phyloP scores from a whole-genome alignment of 2,797 vertebrate species.

The Morelia viridis region DNA sequence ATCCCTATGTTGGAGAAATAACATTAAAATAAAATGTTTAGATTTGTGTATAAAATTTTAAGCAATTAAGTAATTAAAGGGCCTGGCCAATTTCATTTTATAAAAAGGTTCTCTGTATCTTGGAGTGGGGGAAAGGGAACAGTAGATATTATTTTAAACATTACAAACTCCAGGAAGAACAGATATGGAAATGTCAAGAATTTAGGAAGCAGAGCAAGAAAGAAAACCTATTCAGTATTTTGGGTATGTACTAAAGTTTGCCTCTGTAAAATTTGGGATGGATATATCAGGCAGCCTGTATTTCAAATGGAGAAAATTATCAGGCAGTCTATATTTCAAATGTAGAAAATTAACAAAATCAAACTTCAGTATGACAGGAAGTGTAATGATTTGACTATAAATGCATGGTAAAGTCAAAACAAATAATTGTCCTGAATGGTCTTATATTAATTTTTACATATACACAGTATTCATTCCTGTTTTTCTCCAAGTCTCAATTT shows the following conservation, averaged over 20 bases:
- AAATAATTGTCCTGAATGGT: not conserved
- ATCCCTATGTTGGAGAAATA: not conserved
- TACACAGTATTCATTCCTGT: constrained; percentile 1
- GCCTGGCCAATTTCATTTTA: not conserved
- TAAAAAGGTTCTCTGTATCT: not conserved
- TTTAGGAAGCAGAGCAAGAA: not conserved
- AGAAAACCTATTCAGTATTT: not conserved
- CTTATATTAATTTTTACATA: constrained; percentile 7
- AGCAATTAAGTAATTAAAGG: not conserved
- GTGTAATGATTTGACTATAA: not conserved
- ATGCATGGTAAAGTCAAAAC: not conserved
- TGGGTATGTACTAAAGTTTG: not conserved
- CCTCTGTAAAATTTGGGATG: not conserved
- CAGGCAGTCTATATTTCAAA: not conserved
- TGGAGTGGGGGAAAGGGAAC: not conserved
- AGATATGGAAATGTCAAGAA: not conserved
- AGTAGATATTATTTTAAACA: not conserved
- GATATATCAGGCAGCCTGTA: not conserved
- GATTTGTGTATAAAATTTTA: not conserved
- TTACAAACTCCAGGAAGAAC: not conserved
- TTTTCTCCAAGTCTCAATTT: constrained; percentile 55
- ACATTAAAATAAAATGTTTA: not conserved
- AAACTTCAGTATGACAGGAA: not conserved
- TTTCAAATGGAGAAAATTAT: constrained; percentile 9
- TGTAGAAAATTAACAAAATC: not conserved